Evolutionary conservation across 2,797 vertebrate species (phyloP).

Genomic region (Holocentrus rufus): DNA sequence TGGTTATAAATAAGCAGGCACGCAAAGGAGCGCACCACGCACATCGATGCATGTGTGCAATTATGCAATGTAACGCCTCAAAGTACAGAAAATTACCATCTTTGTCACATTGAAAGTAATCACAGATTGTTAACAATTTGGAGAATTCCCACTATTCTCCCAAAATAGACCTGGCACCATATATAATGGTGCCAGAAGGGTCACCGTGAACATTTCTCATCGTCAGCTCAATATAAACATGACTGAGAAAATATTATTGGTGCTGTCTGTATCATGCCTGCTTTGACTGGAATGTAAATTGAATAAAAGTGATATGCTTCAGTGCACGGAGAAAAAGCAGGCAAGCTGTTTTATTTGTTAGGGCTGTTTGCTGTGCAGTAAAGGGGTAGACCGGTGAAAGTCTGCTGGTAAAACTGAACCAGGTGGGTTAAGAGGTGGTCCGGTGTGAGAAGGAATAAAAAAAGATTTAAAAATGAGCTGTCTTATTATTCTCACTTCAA

Average conservation of each 20-base stretch:
- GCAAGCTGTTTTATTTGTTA: constrained; percentile 26
- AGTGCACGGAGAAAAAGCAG: constrained; percentile 28
- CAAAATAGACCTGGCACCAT: constrained; percentile 29
- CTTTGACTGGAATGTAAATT: constrained; percentile 48
- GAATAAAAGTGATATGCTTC: constrained; percentile 37
- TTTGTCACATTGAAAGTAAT: constrained; percentile 56
- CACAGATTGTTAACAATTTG: constrained; percentile 25
- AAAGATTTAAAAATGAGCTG: constrained; percentile 50
- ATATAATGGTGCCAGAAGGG: constrained; percentile 32
- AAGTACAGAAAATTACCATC: constrained; percentile 4
- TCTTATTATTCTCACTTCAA: constrained; percentile 50
- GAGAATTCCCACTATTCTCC: constrained; percentile 30
- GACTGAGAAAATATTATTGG: constrained; percentile 36
- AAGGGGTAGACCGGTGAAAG: constrained; percentile 19
- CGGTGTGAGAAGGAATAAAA: constrained; percentile 6
- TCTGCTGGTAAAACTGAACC: constrained; percentile 31
- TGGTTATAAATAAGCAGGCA: neutral
- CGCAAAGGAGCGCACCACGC: neutral
- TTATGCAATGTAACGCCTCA: neutral
- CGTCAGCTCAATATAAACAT: constrained; percentile 23
- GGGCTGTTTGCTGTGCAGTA: constrained; percentile 16
- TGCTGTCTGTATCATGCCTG: constrained; percentile 18
- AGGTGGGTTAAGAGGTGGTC: constrained; percentile 48
- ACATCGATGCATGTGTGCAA: neutral
- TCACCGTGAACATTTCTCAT: constrained; percentile 39